Conservation (phyloP, 2,888 invertebrate species). For the Calameuta filiformis region DNA sequence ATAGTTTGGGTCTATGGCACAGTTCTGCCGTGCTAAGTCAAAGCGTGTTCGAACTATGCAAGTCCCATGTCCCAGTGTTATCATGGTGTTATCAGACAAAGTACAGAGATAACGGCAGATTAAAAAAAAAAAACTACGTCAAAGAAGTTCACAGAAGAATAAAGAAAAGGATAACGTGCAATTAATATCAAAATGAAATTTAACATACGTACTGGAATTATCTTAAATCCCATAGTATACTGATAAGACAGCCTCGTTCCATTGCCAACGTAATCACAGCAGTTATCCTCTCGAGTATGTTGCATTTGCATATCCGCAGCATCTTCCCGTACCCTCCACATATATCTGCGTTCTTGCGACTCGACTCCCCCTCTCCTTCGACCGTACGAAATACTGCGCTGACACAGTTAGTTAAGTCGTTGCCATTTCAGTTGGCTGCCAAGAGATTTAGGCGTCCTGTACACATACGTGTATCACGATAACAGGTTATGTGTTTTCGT, state of each 20-base stretch:
- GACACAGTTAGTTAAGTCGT: conserved; percentile 22
- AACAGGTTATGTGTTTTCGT: not conserved
- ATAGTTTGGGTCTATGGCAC: no score
- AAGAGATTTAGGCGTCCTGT: not conserved
- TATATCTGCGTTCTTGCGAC: not conserved
- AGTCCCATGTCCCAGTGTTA: no score
- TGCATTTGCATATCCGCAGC: conserved; percentile 39
- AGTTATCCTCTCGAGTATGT: conserved; percentile 20
- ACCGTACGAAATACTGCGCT: conserved; percentile 9
- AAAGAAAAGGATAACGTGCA: not conserved
- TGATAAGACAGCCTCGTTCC: conserved; percentile 6
- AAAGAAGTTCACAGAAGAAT: no score
- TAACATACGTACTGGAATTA: not conserved
- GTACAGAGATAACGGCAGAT: no score
- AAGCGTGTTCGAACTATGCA: no score
- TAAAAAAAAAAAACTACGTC: no score
- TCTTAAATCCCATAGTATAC: not conserved
- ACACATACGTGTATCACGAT: not conserved
- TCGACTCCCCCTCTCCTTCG: not conserved
- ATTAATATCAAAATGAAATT: not conserved
- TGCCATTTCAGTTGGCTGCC: not conserved
- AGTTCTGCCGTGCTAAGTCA: no score
- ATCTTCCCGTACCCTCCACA: conserved; percentile 26
- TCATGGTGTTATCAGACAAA: no score
- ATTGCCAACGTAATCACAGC: conserved; percentile 33